Evolutionary conservation across 2,113 vertebrate genomes (phyloP).

Genomic region (Athene noctua): DNA sequence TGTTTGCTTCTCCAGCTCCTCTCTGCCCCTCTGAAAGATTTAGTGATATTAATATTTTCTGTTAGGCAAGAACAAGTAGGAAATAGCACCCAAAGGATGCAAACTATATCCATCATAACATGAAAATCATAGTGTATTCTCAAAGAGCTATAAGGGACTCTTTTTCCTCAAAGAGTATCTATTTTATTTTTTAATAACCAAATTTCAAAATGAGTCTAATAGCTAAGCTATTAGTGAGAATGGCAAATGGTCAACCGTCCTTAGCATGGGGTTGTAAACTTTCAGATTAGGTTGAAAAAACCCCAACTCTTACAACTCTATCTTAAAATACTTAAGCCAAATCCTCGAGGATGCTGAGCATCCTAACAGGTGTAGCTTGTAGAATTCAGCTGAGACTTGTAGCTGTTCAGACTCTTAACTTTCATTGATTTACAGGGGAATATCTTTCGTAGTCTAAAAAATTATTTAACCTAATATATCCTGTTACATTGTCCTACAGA

Average conservation of each 20-base stretch:
- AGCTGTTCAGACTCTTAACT: background rate
- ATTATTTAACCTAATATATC: background rate
- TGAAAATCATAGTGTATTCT: background rate
- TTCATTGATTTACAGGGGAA: background rate
- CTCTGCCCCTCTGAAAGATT: background rate
- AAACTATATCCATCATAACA: background rate
- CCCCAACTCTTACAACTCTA: background rate
- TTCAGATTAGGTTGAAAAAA: background rate
- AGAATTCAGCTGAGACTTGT: background rate
- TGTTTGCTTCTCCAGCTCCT: background rate
- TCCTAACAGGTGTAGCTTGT: background rate
- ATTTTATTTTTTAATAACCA: background rate
- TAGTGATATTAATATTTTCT: background rate
- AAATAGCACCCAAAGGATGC: background rate
- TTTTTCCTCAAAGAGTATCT: background rate
- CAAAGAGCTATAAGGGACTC: background rate
- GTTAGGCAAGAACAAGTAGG: background rate
- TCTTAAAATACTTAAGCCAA: background rate
- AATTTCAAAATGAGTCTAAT: background rate
- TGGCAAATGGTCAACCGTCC: background rate
- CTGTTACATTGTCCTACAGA: background rate
- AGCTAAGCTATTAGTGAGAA: background rate
- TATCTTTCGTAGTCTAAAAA: background rate
- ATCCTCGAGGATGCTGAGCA: background rate
- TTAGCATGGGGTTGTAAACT: background rate